Conservation (phyloP, 2,113 vertebrate species). For the Dasyornis broadbenti region DNA sequence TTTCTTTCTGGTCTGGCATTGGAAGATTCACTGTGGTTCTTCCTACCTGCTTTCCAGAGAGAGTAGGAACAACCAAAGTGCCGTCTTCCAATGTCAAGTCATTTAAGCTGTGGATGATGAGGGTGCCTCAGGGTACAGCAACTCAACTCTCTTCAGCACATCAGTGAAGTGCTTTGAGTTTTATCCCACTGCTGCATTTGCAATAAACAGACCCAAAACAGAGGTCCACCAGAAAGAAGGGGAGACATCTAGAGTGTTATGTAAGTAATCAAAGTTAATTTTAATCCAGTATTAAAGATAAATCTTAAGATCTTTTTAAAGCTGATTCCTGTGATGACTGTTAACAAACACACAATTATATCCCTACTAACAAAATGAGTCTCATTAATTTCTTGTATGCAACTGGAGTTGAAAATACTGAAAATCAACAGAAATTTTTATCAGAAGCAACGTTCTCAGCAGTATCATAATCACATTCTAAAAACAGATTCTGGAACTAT, state of each 20-base stretch:
- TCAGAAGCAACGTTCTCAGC: neutral
- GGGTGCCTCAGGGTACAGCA: neutral
- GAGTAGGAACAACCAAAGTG: neutral
- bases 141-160: neutral
- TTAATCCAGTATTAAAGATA: neutral
- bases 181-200: neutral
- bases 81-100: neutral
- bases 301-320: neutral
- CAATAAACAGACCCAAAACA: neutral
- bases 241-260: neutral
- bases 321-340: neutral
- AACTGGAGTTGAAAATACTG: neutral
- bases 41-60: neutral
- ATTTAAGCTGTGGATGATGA: neutral
- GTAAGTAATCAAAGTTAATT: neutral
- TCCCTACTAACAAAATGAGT: neutral
- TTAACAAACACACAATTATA: neutral
- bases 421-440: neutral
- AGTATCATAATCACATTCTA: neutral
- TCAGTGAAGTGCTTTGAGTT: neutral
- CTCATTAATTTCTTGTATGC: neutral
- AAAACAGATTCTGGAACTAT: constrained; percentile 45
- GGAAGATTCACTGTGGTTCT: neutral
- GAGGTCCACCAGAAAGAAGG: neutral
- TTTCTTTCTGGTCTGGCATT: neutral